A percentile compares a stretch with the other conserved stretches of the same genome.
These are phyloP conservation scores for Pterostichus madidus DNA, from an alignment of 2,888 invertebrate species.

Conservation along the genomic window DNA sequence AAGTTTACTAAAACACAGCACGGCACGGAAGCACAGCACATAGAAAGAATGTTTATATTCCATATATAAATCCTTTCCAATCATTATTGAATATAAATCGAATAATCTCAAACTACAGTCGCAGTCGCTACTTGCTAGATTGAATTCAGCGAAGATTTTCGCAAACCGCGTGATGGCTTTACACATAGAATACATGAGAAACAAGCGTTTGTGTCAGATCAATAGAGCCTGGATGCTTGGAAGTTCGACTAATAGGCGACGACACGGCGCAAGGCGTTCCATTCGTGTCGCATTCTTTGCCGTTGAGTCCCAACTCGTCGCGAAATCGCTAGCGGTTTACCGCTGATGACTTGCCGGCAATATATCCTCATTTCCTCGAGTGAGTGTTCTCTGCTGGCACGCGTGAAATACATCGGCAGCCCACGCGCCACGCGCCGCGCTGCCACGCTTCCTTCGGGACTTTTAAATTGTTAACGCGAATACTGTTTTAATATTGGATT, in stretches of 20 bases:
- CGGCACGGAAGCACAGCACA: slow-evolving; percentile 2
- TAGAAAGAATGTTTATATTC: slow-evolving; percentile 25
- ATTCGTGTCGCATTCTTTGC: slow-evolving; percentile 60
- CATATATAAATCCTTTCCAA: slow-evolving; percentile 44
- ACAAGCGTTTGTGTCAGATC: slow-evolving; percentile 57
- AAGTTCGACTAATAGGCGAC: slow-evolving; percentile 57
- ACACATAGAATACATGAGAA: slow-evolving; percentile 52
- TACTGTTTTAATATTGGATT: slow-evolving; percentile 26
- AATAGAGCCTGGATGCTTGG: slow-evolving; percentile 57
- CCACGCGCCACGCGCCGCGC: background rate
- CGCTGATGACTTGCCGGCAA: slow-evolving; percentile 60
- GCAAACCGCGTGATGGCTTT: slow-evolving; percentile 47
- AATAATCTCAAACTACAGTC: slow-evolving; percentile 40
- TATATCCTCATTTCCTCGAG: slow-evolving; percentile 59
- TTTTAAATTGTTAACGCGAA: slow-evolving; percentile 19
- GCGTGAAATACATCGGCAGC: slow-evolving; percentile 25
- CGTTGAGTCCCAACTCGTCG: slow-evolving; percentile 12
- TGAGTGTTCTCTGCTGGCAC: slow-evolving; percentile 7
- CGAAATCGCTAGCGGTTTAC: slow-evolving; percentile 57
- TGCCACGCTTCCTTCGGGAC: slow-evolving; percentile 29
- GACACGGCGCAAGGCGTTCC: slow-evolving; percentile 47
- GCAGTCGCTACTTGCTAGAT: slow-evolving; percentile 19
- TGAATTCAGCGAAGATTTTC: slow-evolving; percentile 39
- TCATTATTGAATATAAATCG: slow-evolving; percentile 50
- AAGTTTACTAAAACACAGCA: background rate